Percentiles rank a stretch among this genome's conserved stretches.
These are phyloP conservation scores for Agrochola circellaris DNA, from an alignment of 2,888 invertebrate species.

Conservation along the genomic window DNA sequence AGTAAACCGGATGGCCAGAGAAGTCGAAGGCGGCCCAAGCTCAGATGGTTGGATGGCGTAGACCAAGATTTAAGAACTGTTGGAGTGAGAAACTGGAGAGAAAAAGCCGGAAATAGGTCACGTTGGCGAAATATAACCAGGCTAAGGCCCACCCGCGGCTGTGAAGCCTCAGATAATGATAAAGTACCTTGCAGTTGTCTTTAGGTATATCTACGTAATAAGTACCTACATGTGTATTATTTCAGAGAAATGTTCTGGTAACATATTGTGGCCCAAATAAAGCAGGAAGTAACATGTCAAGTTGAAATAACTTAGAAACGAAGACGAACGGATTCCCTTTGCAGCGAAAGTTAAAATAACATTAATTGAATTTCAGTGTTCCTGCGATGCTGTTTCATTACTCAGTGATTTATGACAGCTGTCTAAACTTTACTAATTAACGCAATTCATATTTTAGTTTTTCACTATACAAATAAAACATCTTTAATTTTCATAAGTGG, in stretches of 20 bases:
- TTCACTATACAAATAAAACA: conserved; percentile 57
- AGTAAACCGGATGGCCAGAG: no score
- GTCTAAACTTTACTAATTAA: conserved; percentile 75
- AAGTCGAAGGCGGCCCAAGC: no score
- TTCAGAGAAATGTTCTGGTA: background rate
- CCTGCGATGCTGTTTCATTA: conserved; percentile 68
- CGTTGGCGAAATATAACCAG: no score
- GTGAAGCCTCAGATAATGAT: no score
- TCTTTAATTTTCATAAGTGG: conserved; percentile 40
- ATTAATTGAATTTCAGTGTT: conserved; percentile 74
- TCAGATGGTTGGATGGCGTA: no score
- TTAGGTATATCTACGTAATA: background rate
- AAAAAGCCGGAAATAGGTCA: no score
- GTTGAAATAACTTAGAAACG: conserved; percentile 51
- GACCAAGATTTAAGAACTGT: no score
- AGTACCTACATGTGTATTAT: background rate
- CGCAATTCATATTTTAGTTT: conserved; percentile 72
- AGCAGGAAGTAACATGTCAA: conserved; percentile 58
- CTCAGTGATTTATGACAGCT: conserved; percentile 75
- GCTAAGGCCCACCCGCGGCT: no score
- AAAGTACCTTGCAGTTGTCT: background rate
- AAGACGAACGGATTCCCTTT: conserved; percentile 56
- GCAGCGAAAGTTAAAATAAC: conserved; percentile 66
- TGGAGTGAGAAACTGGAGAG: no score
- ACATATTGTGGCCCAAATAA: conserved; percentile 41